Evolutionary conservation across 2,113 vertebrate species (phyloP).

Genomic region (Chaetodon auriga): DNA sequence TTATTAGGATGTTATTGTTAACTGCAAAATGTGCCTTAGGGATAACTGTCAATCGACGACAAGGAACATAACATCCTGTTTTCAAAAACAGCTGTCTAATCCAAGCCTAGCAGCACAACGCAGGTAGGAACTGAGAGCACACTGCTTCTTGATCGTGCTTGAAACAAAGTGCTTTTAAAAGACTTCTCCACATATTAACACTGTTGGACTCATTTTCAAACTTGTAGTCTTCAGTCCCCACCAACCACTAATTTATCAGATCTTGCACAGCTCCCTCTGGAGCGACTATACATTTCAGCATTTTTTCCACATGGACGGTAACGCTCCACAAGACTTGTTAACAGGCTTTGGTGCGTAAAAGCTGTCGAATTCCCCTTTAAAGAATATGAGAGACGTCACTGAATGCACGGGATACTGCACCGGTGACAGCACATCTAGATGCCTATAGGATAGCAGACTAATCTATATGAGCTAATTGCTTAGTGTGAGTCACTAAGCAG

Average conservation of each 20-base stretch:
- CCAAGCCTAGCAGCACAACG: not conserved
- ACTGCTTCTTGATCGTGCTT: not conserved
- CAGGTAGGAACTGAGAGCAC: not conserved
- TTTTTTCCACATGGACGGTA: not conserved
- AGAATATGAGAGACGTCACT: not conserved
- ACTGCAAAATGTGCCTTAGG: constrained; percentile 14
- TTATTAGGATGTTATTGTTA: constrained; percentile 15
- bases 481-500: not conserved
- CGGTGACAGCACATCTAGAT: not conserved
- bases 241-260: not conserved
- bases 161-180: constrained; percentile 10
- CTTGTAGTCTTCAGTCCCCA: not conserved
- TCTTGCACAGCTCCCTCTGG: not conserved
- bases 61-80: not conserved
- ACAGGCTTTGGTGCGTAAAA: not conserved
- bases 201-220: not conserved
- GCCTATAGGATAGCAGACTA: not conserved
- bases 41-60: not conserved
- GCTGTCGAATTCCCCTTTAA: not conserved
- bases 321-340: not conserved
- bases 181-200: not conserved
- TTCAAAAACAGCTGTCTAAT: not conserved
- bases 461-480: not conserved
- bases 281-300: not conserved
- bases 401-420: not conserved